Conservation (phyloP, 2,113 vertebrate species). For the Ursus arctos region DNA sequence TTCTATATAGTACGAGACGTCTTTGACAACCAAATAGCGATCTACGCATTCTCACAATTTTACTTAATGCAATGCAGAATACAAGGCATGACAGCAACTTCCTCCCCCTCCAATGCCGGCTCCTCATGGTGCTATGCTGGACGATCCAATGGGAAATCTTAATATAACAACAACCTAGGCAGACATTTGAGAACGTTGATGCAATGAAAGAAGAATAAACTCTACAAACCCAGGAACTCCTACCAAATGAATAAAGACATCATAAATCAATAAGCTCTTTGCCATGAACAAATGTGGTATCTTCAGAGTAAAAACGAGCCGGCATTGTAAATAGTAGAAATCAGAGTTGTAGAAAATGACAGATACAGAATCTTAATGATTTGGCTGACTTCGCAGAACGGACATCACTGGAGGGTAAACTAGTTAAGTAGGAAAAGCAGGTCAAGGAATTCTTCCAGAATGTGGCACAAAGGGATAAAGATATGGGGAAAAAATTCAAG, state of each 20-base stretch:
- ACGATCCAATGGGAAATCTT: neutral
- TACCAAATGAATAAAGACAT: neutral
- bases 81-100: neutral
- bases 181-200: neutral
- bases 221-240: neutral
- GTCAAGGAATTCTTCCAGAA: neutral
- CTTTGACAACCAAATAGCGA: neutral
- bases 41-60: neutral
- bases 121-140: neutral
- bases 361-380: neutral
- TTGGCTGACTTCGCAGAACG: neutral
- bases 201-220: neutral
- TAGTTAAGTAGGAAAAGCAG: neutral
- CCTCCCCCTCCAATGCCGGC: neutral
- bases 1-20: neutral
- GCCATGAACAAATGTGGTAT: neutral
- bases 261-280: neutral
- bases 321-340: constrained; percentile 27
- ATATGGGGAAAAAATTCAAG: neutral
- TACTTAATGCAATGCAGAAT: neutral
- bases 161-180: neutral
- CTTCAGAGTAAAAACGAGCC: neutral
- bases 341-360: neutral
- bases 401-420: neutral
- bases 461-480: neutral